phyloP scores from a whole-genome alignment of 2,113 vertebrate species.

The Notiomystis cincta region DNA sequence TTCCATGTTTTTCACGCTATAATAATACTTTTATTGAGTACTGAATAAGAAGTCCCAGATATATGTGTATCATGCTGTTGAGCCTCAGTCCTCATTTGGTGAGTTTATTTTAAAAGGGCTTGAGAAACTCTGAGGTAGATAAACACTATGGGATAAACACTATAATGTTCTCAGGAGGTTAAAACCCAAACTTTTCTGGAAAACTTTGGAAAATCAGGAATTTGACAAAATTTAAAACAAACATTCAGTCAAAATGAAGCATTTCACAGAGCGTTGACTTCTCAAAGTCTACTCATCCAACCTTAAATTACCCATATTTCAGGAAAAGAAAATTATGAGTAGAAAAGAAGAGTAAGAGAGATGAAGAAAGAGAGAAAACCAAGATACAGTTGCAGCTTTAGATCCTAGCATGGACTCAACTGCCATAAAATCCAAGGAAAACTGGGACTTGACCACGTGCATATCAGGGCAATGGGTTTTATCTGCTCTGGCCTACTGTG shows the following conservation, averaged over 20 bases:
- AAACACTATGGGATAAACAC: neutral
- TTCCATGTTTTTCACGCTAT: neutral
- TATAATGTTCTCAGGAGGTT: too few relatives aligned
- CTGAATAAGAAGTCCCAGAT: neutral
- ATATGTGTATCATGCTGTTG: neutral
- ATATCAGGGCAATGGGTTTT: neutral
- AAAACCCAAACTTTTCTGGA: neutral
- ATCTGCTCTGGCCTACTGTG: neutral
- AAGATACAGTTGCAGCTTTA: neutral
- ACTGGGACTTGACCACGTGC: rapidly evolving
- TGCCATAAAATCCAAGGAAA: neutral
- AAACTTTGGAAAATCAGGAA: neutral
- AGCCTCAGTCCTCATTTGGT: rapidly evolving
- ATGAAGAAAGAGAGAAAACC: neutral
- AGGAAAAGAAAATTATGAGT: neutral
- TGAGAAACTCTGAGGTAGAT: neutral
- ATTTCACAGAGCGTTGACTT: neutral
- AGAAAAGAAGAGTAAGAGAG: neutral
- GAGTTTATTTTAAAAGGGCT: neutral
- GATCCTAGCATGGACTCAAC: neutral
- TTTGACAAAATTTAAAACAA: neutral
- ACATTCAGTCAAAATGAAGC: neutral
- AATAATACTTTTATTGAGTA: neutral
- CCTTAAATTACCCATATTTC: neutral
- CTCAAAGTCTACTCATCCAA: neutral